Evolutionary conservation across 2,113 vertebrate genomes (phyloP).

Genomic region (Istiophorus platypterus): DNA sequence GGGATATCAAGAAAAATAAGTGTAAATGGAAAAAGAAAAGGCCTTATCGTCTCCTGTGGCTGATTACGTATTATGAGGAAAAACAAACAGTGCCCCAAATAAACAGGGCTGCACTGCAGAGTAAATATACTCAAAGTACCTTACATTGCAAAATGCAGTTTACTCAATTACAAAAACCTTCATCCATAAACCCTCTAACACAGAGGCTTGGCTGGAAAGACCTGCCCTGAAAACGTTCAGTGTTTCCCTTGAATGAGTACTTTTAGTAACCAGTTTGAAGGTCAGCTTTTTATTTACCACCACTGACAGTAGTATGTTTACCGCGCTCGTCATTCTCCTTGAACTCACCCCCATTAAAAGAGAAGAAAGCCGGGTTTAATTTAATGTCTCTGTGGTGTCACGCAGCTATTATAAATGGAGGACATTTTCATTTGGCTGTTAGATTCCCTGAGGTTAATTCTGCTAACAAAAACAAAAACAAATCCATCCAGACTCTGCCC

Average conservation of each 20-base stretch:
- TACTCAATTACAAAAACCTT: neutral
- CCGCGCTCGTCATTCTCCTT: neutral
- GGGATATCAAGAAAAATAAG: neutral
- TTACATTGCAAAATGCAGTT: neutral
- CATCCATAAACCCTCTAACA: neutral
- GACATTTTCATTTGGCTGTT: slow-evolving; percentile 31
- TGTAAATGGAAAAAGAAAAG: too few species aligned
- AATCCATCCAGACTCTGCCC: too few species aligned
- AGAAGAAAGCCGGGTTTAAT: neutral
- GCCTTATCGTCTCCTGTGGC: neutral
- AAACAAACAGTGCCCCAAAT: neutral
- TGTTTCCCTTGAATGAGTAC: neutral
- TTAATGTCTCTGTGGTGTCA: slow-evolving; percentile 5
- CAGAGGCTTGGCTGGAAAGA: neutral
- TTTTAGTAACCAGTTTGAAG: neutral
- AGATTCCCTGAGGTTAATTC: slow-evolving; percentile 24
- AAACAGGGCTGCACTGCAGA: neutral
- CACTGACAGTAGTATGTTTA: neutral
- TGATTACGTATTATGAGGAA: neutral
- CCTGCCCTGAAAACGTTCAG: neutral
- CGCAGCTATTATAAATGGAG: neutral
- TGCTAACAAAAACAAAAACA: slow-evolving; percentile 28
- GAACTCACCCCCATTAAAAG: slow-evolving; percentile 1
- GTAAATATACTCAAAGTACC: neutral
- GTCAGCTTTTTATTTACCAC: slow-evolving; percentile 6